phyloP scores from a whole-genome alignment of 2,888 invertebrate species.

The Calliscelio sp. region DNA sequence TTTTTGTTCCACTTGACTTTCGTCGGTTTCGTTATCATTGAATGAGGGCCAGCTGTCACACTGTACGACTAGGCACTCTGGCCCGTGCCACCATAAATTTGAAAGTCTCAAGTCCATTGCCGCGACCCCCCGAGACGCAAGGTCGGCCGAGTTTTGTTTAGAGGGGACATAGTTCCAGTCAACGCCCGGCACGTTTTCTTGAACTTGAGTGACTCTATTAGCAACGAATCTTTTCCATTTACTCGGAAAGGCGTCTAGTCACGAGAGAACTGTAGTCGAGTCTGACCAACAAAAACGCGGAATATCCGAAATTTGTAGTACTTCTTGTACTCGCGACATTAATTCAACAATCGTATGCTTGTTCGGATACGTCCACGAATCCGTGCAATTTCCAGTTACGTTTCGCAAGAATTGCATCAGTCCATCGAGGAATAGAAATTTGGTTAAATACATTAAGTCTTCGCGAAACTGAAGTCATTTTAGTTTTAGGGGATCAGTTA shows the following conservation, averaged over 20 bases:
- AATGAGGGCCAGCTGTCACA: too few relatives aligned
- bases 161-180: slow-evolving; percentile 15
- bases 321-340: neutral
- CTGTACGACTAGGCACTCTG: too few relatives aligned
- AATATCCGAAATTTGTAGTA: neutral
- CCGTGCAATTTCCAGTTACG: slow-evolving; percentile 2
- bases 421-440: slow-evolving; percentile 13
- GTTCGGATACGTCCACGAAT: neutral
- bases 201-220: slow-evolving; percentile 5
- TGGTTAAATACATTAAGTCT: too few relatives aligned
- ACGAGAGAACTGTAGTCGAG: neutral
- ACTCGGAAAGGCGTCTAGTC: neutral
- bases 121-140: slow-evolving; percentile 9
- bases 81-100: slow-evolving; percentile 19
- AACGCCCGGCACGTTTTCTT: slow-evolving; percentile 1
- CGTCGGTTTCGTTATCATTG: too few relatives aligned
- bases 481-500: too few relatives aligned
- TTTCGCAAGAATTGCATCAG: neutral
- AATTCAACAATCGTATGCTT: slow-evolving; percentile 14
- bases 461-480: too few relatives aligned
- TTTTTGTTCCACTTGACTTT: too few relatives aligned
- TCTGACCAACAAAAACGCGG: neutral
- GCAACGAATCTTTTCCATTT: slow-evolving; percentile 27
- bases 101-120: neutral
- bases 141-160: slow-evolving; percentile 15